Percentiles rank a stretch among this genome's conserved stretches.
These are phyloP conservation scores for Lasioglossum zephyrum DNA, from an alignment of 2,888 invertebrate species.

Conservation along the genomic window DNA sequence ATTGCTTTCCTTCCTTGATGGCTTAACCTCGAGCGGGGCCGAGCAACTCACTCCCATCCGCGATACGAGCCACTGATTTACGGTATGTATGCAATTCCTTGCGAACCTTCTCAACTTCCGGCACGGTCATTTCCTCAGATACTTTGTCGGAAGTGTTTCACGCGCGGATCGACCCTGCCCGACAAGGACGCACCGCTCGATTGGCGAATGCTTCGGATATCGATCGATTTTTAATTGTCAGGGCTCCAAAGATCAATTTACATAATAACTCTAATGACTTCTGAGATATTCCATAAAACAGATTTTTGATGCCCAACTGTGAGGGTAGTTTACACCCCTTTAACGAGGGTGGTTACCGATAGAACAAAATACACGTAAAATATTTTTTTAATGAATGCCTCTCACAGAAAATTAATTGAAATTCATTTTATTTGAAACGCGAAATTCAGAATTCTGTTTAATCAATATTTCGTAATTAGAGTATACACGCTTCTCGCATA, in stretches of 20 bases:
- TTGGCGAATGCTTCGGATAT: background rate
- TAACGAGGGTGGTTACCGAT: too few species aligned
- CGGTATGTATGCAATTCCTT: slow-evolving; percentile 5
- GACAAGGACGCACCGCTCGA: background rate
- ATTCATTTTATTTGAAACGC: too few species aligned
- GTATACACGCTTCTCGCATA: too few species aligned
- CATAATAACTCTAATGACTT: background rate
- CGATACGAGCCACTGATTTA: slow-evolving; percentile 38
- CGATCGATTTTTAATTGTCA: background rate
- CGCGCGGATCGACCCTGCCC: background rate
- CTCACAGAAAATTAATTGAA: too few species aligned
- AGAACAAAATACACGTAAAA: too few species aligned
- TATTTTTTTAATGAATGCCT: too few species aligned
- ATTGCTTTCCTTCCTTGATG: slow-evolving; percentile 49
- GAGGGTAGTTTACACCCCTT: too few species aligned
- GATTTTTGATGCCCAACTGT: background rate
- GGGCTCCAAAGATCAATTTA: background rate
- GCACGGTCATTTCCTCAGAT: slow-evolving; percentile 12
- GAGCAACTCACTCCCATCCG: slow-evolving; percentile 16
- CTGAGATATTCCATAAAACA: background rate
- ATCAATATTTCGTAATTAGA: too few species aligned
- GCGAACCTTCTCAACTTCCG: slow-evolving; percentile 11
- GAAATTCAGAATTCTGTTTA: too few species aligned
- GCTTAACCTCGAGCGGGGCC: slow-evolving; percentile 15
- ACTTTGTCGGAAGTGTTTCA: slow-evolving; percentile 7